phyloP scores from a whole-genome alignment of 1,140 invertebrate species.

The Meloidogyne floridensis region DNA sequence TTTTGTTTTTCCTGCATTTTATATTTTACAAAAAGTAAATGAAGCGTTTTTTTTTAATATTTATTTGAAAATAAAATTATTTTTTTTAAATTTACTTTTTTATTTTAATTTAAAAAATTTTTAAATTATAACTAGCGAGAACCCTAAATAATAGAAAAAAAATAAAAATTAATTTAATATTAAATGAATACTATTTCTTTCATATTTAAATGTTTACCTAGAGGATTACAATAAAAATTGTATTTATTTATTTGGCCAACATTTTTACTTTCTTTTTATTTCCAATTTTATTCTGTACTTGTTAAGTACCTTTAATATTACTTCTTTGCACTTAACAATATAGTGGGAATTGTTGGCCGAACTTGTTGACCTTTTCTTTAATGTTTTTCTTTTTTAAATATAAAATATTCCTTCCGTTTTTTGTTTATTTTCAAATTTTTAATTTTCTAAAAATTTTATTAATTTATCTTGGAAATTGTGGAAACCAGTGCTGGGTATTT shows the following conservation, averaged over 20 bases:
- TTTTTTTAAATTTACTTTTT: no score
- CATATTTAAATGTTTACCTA: neutral
- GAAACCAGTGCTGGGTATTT: no score
- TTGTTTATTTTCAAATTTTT: no score
- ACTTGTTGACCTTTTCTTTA: neutral
- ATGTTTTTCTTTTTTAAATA: neutral
- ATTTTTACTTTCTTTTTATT: neutral
- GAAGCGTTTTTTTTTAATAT: neutral
- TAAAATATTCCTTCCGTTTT: no score
- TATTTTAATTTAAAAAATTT: no score
- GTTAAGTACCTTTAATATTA: conserved; percentile 9
- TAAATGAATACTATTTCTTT: neutral
- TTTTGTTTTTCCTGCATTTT: neutral
- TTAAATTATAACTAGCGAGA: no score
- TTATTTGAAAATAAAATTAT: neutral
- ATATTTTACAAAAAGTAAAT: neutral
- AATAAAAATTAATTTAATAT: no score
- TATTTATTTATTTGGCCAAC: neutral
- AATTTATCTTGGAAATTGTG: no score
- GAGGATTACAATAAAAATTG: neutral
- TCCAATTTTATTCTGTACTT: neutral
- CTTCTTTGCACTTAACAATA: neutral
- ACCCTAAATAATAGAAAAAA: no score
- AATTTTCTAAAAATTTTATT: no score
- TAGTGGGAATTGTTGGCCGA: neutral